A percentile compares a stretch with the other conserved stretches of the same genome.
Evolutionary conservation across 2,888 invertebrate species (phyloP).

Genomic region (Stenodera caucasica): DNA sequence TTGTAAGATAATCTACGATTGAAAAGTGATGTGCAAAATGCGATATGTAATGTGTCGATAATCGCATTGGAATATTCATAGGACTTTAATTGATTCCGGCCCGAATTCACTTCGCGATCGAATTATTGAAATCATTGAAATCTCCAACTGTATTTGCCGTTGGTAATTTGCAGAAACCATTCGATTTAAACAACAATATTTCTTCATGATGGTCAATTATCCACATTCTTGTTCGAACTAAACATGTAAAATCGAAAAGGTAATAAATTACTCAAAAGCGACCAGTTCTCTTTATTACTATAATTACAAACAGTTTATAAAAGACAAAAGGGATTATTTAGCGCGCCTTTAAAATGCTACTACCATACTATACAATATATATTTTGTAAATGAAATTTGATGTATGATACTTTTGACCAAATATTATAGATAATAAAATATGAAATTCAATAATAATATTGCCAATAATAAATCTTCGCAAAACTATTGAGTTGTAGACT

Average conservation of each 20-base stretch:
- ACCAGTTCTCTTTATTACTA: slow-evolving; percentile 20
- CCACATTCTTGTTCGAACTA: slow-evolving; percentile 19
- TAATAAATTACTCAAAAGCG: slow-evolving; percentile 27
- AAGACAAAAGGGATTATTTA: slow-evolving; percentile 24
- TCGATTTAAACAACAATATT: slow-evolving; percentile 6
- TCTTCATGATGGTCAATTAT: slow-evolving; percentile 19
- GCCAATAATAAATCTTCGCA: no score
- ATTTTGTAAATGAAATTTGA: slow-evolving; percentile 21
- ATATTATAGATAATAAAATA: neutral
- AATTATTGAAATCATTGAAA: no score
- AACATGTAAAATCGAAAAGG: slow-evolving; percentile 18
- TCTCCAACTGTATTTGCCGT: neutral
- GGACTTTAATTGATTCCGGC: no score
- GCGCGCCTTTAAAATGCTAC: slow-evolving; percentile 5
- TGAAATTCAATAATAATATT: no score
- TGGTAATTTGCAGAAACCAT: slow-evolving; percentile 5
- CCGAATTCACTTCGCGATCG: neutral
- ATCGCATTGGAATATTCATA: slow-evolving; percentile 12
- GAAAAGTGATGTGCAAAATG: slow-evolving; percentile 7
- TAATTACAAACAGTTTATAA: slow-evolving; percentile 28
- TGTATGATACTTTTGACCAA: neutral
- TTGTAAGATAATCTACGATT: slow-evolving; percentile 2
- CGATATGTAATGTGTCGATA: slow-evolving; percentile 15
- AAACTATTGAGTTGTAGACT: no score
- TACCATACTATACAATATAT: slow-evolving; percentile 44